A percentile compares a stretch with the other conserved stretches of the same genome.
phyloP scores from a whole-genome alignment of 1,140 invertebrate species.

The Drosophila kurseongensis region DNA sequence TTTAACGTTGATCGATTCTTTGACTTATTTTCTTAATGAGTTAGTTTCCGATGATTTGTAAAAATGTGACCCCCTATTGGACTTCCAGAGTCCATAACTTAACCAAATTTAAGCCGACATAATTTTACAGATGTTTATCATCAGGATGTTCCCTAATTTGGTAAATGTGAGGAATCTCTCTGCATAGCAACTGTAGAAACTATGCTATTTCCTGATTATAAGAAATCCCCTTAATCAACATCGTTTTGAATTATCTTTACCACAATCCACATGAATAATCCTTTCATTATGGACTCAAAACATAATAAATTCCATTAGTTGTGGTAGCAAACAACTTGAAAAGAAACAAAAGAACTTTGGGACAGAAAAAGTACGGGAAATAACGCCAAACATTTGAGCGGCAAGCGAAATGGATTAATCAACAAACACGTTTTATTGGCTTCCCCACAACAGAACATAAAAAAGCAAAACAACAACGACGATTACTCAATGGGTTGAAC shows the following conservation, averaged over 20 bases:
- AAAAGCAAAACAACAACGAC: conserved; percentile 1
- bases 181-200: not conserved
- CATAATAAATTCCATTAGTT: conserved; percentile 14
- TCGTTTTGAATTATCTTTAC: not conserved
- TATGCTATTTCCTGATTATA: conserved; percentile 6
- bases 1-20: no score
- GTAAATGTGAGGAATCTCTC: no score
- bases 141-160: no score
- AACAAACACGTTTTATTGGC: conserved; percentile 38
- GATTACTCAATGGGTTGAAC: conserved; percentile 45
- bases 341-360: not conserved
- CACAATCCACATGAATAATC: conserved; percentile 2
- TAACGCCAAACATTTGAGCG: conserved; percentile 26
- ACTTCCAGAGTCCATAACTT: no score
- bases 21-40: no score
- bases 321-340: not conserved
- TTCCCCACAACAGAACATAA: conserved; percentile 13
- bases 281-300: not conserved
- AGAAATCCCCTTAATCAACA: conserved; percentile 23
- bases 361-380: conserved; percentile 30
- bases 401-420: conserved; percentile 28
- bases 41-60: no score
- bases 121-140: not conserved
- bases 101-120: no score
- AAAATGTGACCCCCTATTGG: no score